A percentile compares a stretch with the other conserved stretches of the same genome.
phyloP scores from a whole-genome alignment of 2,888 invertebrate species.

The Suillia variegata region DNA sequence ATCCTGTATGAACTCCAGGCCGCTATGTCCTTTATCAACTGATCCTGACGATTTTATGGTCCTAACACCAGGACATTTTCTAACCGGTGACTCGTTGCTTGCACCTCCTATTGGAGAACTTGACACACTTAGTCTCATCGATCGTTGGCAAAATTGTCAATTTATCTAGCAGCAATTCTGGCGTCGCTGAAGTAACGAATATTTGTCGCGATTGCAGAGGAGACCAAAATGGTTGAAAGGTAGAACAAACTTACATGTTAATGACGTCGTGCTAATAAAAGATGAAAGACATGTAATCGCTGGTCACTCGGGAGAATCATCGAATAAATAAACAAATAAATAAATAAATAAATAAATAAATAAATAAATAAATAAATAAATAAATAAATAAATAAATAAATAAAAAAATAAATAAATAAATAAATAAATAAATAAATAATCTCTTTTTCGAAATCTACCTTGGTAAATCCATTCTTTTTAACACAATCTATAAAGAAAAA shows the following conservation, averaged over 20 bases:
- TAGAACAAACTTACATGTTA: neutral
- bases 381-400: no score
- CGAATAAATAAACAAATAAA: no score
- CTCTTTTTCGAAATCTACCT: no score
- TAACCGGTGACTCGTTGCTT: neutral
- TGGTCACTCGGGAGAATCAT: neutral
- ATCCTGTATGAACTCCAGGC: neutral
- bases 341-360: no score
- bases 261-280: neutral
- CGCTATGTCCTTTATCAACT: neutral
- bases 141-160: neutral
- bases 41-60: neutral
- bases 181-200: neutral
- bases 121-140: neutral
- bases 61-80: neutral
- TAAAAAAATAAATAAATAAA: no score
- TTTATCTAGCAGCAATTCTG: neutral
- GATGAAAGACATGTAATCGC: neutral
- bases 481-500: no score
- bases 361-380: no score
- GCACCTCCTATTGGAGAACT: neutral
- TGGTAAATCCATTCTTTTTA: no score
- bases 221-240: neutral
- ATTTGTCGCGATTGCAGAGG: neutral
- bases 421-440: no score